Base-by-base conservation (phyloP, 2,797 vertebrate species). In the Rhinella marina region DNA sequence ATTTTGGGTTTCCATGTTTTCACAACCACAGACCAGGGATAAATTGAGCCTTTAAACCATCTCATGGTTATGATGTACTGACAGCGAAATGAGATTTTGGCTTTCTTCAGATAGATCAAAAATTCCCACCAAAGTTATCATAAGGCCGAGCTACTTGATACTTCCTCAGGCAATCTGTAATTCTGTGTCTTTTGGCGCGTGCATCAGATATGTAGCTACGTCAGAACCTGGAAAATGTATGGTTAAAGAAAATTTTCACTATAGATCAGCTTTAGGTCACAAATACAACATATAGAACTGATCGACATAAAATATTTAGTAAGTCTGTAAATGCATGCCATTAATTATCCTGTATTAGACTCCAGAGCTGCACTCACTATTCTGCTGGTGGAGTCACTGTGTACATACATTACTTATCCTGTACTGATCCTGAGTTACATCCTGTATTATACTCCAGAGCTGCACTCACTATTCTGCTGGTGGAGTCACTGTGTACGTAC, bases 21-120 rank as follows among this genome's bases (percentile, higher is more conserved):
- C 83, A 41, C 68, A 56, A 86, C 87, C 87, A 86, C 87, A 86
- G 82, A 88, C 87, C 87, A 88, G 32, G 87, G 78, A 85, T 72
- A 86, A 82, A 88, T 85, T 81, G 87, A 86, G 78, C n/a, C 64
- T 88, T 75, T 85, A 88, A 86, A 82, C 78, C 78, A 66, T 88
- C 78, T 81, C 87, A 76, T 88, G 77, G 62, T 88, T 88, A 88
- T 73, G 83, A 82, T 85, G 83, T 86, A 88, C 87, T 86, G 87
- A 88, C 87, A 88, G 87, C 25, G 27, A 88, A 88, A 86, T 88
- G 78, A 23, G 87, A 73, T 56, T 57, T 82, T 85, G 82, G 87
- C 82, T 88, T 84, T 54, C 62, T 79, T 19, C 17, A 17, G 62
- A 72, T 48, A 29, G 75, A 88, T 72, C 85, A 61, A 23, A 81